Percentiles rank a stretch among this genome's conserved stretches.
Evolutionary conservation across 2,888 invertebrate genomes (phyloP).

Genomic region (Drosophila prolongata): DNA sequence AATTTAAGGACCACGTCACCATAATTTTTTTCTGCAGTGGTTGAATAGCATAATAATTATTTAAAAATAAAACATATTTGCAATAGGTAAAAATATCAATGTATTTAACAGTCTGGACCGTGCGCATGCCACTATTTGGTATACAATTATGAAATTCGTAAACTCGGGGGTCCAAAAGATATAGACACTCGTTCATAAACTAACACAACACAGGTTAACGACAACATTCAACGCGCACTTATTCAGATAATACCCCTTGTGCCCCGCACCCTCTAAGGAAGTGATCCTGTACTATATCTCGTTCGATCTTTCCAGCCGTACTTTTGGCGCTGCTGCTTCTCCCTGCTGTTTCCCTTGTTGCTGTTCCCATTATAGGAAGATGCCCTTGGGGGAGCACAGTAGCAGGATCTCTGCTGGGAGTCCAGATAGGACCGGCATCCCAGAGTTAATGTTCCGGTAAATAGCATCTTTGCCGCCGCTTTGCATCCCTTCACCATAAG

Average conservation of each 20-base stretch:
- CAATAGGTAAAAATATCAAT: conserved; percentile 18
- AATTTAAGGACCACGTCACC: background rate
- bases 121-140: conserved; percentile 23
- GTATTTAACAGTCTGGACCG: conserved; percentile 25
- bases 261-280: conserved; percentile 7
- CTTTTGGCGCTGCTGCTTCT: conserved; percentile 75
- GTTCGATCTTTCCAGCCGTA: conserved; percentile 82
- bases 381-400: conserved; percentile 85
- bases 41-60: no score
- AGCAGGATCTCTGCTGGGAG: conserved; percentile 93
- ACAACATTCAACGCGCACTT: conserved; percentile 49
- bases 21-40: background rate
- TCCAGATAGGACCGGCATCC: conserved; percentile 95
- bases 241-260: conserved; percentile 13
- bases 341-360: conserved; percentile 61
- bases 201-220: conserved; percentile 53
- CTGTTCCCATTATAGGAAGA: conserved; percentile 59
- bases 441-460: conserved; percentile 92
- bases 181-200: conserved; percentile 26
- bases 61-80: background rate
- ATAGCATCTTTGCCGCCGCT: conserved; percentile 93
- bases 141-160: conserved; percentile 44
- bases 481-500: conserved; percentile 92
- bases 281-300: conserved; percentile 69
- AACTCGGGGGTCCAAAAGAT: conserved; percentile 14